These are phyloP conservation scores for Eufriesea mexicana DNA, from an alignment of 1,140 invertebrate species.

Conservation along the genomic window DNA sequence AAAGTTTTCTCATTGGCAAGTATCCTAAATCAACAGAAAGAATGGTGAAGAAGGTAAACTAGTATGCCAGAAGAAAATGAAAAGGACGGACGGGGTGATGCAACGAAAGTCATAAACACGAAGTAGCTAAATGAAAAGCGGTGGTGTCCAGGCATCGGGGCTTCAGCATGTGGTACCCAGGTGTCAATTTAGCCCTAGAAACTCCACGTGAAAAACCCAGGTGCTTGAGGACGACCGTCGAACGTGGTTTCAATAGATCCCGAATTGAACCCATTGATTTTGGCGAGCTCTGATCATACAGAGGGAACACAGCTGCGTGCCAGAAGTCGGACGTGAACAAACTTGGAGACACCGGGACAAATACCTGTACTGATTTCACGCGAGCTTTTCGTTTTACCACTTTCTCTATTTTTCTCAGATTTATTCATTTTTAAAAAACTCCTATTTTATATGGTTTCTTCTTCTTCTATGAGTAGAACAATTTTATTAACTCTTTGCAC, in stretches of 20 bases:
- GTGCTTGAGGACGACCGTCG: conserved; percentile 53
- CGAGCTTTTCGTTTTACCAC: not conserved
- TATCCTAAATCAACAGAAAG: too few relatives aligned
- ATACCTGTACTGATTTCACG: conserved; percentile 32
- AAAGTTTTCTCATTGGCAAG: too few relatives aligned
- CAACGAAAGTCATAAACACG: conserved; percentile 31
- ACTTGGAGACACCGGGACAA: not conserved
- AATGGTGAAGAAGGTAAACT: not conserved
- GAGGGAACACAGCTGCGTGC: conserved; percentile 57
- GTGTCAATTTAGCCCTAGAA: conserved; percentile 66
- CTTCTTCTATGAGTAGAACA: too few relatives aligned
- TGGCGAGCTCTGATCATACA: conserved; percentile 45
- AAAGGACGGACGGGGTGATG: not conserved
- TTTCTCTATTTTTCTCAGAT: too few relatives aligned
- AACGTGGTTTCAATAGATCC: conserved; percentile 60
- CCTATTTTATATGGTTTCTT: too few relatives aligned
- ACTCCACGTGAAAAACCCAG: conserved; percentile 52
- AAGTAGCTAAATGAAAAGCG: conserved; percentile 34
- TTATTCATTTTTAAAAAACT: too few relatives aligned
- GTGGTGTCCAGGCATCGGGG: not conserved
- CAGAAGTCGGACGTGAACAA: conserved; percentile 47
- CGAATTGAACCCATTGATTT: conserved; percentile 67
- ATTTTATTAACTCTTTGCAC: too few relatives aligned
- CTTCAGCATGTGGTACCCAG: conserved; percentile 73
- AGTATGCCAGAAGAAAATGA: not conserved